Evolutionary conservation across 2,797 vertebrate species (phyloP).

Genomic region (Sebastes hubbsi): DNA sequence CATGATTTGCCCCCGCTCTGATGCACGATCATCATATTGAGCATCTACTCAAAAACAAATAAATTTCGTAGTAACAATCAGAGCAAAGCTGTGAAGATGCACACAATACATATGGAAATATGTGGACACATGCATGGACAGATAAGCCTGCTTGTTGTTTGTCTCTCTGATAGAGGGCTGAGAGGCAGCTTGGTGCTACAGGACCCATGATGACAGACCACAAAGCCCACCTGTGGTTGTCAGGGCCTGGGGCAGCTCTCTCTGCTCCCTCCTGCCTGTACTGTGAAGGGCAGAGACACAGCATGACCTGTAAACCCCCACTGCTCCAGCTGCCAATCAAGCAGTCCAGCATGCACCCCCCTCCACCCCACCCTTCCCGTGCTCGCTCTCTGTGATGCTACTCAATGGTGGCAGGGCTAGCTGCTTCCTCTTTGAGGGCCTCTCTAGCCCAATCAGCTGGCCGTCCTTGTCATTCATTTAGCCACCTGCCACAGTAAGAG

Average conservation of each 20-base stretch:
- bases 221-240: constrained; percentile 71
- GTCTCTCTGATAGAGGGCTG: constrained; percentile 6
- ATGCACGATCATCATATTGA: not conserved
- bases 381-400: constrained; percentile 11
- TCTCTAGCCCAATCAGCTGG: constrained; percentile 17
- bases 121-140: not conserved
- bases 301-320: constrained; percentile 60
- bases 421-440: constrained; percentile 19
- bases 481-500: constrained; percentile 23
- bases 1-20: not conserved
- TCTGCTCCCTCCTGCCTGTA: constrained; percentile 51
- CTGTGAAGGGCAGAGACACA: constrained; percentile 73
- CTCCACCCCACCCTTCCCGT: not conserved
- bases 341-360: not conserved
- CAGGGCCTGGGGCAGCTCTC: constrained; percentile 34
- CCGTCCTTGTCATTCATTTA: constrained; percentile 26
- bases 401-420: constrained; percentile 9
- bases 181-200: constrained; percentile 39
- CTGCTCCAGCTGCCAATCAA: constrained; percentile 67
- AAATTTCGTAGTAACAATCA: not conserved
- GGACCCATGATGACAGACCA: constrained; percentile 56
- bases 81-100: not conserved
- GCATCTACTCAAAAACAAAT: not conserved
- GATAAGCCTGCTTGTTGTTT: constrained; percentile 22
- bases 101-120: not conserved